Evolutionary conservation across 1,140 invertebrate genomes (phyloP), one percentile per base, ranked within the genome.

Genomic region (Acromyrmex charruanus): DNA sequence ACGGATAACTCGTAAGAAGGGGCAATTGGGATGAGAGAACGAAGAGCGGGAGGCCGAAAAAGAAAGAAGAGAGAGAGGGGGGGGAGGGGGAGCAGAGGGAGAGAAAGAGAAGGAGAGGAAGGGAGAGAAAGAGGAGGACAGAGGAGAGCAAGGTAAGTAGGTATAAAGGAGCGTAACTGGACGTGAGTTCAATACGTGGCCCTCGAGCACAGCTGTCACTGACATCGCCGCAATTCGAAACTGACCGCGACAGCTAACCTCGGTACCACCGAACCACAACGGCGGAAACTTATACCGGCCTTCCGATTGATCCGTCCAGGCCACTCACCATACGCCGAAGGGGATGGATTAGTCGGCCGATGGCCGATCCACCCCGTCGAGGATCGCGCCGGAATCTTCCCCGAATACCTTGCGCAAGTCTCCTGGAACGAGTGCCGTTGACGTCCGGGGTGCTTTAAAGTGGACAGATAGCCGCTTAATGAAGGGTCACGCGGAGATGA

Each of bases 301-400:
- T 94, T 94, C 89, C 94, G 94, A 95, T 95, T 95, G 94, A 95
- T 95, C 93, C 94, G 94, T 95, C 94, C 92, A 88, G 92, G 93
- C 93, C 94, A 95, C 93, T 95, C 93, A 93, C 93, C 93, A 94
- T 94, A 94, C 94, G 93, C 93, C 93, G 93, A 94, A 93, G 93
- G 92, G 92, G 92, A 95, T 91, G 93, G 94, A 94, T 94, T 94
- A 93, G 93, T 92, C 84, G 89, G 63, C 66, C 86, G 81, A 81
- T 86, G 89, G 79, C 86, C 77, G 69, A 72, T 66, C 44, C 81
- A 35, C 31, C 25, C 44, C 39, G 63, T 55, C 61, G 58, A 28
- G 49, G 14, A 85, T 53, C 75, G 75, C 28, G 44, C 55, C 66
- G 77, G 44, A 55, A 74, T 84, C 80, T 84, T 84, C 80, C 69